Conservation (phyloP, 2,888 invertebrate genomes). For the Aporophyla nigra region DNA sequence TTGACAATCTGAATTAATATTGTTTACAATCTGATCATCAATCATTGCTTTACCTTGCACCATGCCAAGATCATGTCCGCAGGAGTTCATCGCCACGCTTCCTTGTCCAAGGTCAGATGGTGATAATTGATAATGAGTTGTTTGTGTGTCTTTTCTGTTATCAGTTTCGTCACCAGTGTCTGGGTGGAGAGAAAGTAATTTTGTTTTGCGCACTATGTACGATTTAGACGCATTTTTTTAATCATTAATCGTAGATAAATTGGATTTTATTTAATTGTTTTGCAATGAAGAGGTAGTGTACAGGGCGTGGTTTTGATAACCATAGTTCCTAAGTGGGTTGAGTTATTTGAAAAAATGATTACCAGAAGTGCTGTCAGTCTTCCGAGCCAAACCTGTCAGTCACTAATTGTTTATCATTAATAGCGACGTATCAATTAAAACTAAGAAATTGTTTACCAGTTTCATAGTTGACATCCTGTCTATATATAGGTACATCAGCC, state of each 20-base stretch:
- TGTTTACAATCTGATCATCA: constrained; percentile 36
- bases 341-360: not conserved
- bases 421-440: not conserved
- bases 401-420: not conserved
- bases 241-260: constrained; percentile 13
- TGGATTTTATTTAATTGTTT: constrained; percentile 1
- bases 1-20: constrained; percentile 38
- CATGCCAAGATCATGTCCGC: constrained; percentile 53
- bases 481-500: not conserved
- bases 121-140: constrained; percentile 70
- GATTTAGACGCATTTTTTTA: constrained; percentile 30
- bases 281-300: not conserved
- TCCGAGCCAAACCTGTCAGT: not conserved
- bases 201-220: constrained; percentile 24
- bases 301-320: constrained; percentile 1
- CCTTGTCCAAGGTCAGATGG: constrained; percentile 71
- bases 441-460: not conserved
- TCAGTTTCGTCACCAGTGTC: constrained; percentile 48
- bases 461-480: not conserved
- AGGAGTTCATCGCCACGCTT: constrained; percentile 54
- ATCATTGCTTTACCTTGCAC: constrained; percentile 48
- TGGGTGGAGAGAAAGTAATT: constrained; percentile 58
- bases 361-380: not conserved
- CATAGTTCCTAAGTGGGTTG: not conserved
- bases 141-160: constrained; percentile 54